A percentile compares a stretch with the other conserved stretches of the same genome.
Evolutionary conservation across 2,888 invertebrate species (phyloP).

Genomic region (Drosophila gaucha): DNA sequence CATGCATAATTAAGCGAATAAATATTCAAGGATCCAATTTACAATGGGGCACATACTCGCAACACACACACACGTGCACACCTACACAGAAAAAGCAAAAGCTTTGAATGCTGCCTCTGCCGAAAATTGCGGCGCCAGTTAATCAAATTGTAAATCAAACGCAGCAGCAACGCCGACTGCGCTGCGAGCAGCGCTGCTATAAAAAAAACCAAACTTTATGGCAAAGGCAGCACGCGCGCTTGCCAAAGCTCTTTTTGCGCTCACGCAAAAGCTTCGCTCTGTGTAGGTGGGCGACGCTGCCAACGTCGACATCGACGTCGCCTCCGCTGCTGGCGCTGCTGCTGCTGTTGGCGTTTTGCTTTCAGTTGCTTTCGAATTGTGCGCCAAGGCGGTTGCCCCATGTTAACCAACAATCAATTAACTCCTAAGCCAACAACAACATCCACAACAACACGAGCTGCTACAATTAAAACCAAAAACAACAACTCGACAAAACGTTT

Average conservation of each 20-base stretch:
- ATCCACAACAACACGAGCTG: slow-evolving; percentile 17
- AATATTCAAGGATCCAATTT: slow-evolving; percentile 62
- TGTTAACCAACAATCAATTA: slow-evolving; percentile 36
- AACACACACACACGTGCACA: slow-evolving; percentile 6
- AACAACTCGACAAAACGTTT: slow-evolving; percentile 22
- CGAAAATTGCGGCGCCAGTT: slow-evolving; percentile 38
- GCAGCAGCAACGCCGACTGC: slow-evolving; percentile 40
- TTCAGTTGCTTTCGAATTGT: slow-evolving; percentile 81
- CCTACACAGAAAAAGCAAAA: slow-evolving; percentile 30
- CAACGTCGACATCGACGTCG: slow-evolving; percentile 34
- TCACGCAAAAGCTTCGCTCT: slow-evolving; percentile 35
- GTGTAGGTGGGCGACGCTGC: slow-evolving; percentile 14
- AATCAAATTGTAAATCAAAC: slow-evolving; percentile 72
- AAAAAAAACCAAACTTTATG: slow-evolving; percentile 56
- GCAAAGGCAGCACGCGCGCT: slow-evolving; percentile 39
- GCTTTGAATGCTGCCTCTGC: slow-evolving; percentile 22
- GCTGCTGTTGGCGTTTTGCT: slow-evolving; percentile 27
- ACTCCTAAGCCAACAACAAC: slow-evolving; percentile 29
- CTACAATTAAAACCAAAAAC: slow-evolving; percentile 10
- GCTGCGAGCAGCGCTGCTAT: slow-evolving; percentile 36
- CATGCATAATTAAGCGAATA: slow-evolving; percentile 63
- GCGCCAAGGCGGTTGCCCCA: slow-evolving; percentile 66
- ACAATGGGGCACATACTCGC: slow-evolving; percentile 21
- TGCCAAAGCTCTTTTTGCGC: slow-evolving; percentile 30
- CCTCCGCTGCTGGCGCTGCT: slow-evolving; percentile 16